phyloP scores from a whole-genome alignment of 2,113 vertebrate species.

The Bufo bufo region DNA sequence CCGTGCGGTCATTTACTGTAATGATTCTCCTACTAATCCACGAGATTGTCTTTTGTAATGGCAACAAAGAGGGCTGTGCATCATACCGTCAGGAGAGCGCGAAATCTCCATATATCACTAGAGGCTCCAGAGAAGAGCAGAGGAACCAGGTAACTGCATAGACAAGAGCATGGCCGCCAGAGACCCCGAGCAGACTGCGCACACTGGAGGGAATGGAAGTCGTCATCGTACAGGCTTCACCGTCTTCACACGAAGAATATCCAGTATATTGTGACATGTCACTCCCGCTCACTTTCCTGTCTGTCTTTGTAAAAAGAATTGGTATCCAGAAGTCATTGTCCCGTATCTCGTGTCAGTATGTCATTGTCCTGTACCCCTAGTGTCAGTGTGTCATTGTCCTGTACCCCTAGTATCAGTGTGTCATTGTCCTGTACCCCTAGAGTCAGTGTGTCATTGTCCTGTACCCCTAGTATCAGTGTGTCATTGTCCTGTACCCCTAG shows the following conservation, averaged over 20 bases:
- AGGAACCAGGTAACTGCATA: not conserved
- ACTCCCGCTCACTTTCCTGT: too few relatives aligned
- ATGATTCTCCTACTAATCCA: conserved; percentile 20
- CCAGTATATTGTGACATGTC: too few relatives aligned
- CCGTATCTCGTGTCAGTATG: too few relatives aligned
- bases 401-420: too few relatives aligned
- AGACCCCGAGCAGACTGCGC: not conserved
- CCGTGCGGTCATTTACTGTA: conserved; percentile 12
- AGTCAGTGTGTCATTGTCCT: not conserved
- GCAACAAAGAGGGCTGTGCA: conserved; percentile 21
- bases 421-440: not conserved
- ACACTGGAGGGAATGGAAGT: not conserved
- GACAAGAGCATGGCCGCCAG: not conserved
- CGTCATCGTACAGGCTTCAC: not conserved
- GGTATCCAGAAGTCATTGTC: not conserved
- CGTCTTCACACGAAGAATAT: not conserved
- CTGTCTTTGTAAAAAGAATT: too few relatives aligned
- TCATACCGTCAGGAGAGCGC: conserved; percentile 11
- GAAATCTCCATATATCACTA: conserved; percentile 20
- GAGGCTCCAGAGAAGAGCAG: not conserved
- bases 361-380: not conserved
- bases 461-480: not conserved
- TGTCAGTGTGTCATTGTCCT: not conserved
- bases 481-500: too few relatives aligned
- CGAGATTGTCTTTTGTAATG: conserved; percentile 13